phyloP scores from a whole-genome alignment of 2,113 vertebrate species.

The Syngnathus typhle region DNA sequence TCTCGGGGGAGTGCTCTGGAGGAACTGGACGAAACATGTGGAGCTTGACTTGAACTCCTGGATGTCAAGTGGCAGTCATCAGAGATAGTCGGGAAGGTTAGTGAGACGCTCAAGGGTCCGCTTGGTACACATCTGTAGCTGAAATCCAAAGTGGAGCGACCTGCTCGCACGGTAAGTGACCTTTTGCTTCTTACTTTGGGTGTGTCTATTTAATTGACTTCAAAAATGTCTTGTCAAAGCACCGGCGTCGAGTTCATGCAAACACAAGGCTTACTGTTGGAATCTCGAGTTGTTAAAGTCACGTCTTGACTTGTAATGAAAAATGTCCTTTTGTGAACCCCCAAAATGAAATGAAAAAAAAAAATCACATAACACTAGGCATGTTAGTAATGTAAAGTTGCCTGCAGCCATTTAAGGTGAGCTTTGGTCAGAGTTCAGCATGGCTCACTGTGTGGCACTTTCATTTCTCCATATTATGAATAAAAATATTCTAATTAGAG shows the following conservation, averaged over 20 bases:
- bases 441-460: neutral
- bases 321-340: neutral
- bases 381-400: no score
- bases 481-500: neutral
- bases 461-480: neutral
- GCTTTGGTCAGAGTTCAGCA: neutral
- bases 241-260: neutral
- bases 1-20: neutral
- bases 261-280: no score
- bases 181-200: slow-evolving; percentile 20
- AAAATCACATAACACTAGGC: no score
- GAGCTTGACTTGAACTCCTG: slow-evolving; percentile 26
- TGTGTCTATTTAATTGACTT: neutral
- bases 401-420: neutral
- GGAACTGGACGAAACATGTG: neutral
- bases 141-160: slow-evolving; percentile 56
- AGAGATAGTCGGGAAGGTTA: slow-evolving; percentile 16
- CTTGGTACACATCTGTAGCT: slow-evolving; percentile 52
- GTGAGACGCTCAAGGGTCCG: slow-evolving; percentile 28
- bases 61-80: slow-evolving; percentile 37
- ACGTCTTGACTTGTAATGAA: neutral
- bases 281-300: neutral
- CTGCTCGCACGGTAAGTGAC: slow-evolving; percentile 59
- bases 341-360: neutral
- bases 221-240: neutral